Base-by-base conservation (phyloP, 2,888 invertebrate genomes). In the Hylaea fasciaria region DNA sequence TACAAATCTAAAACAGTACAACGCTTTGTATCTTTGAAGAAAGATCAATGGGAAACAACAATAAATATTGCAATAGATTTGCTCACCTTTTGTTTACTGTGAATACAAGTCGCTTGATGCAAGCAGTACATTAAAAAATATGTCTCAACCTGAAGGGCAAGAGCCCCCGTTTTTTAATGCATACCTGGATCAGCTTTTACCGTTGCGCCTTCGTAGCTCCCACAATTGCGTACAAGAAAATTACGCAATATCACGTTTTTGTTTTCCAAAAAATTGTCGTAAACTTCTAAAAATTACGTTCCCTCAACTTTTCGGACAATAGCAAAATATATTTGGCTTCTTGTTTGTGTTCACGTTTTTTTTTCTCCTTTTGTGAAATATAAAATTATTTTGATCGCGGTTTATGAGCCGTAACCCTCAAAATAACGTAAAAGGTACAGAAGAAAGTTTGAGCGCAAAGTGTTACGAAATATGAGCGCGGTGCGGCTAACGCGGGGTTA, bases 351-450 rank as follows among this genome's bases (percentile, higher is more conserved):
- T 45, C 22, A 52, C 37, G 22, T 11, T 22, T 37, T 48, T 16
- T 44, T 46, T 51, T 43, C 39, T 40, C 45, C 13, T 39, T 16
- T 17, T 45, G n/a, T 14, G 28, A 51, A 51, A 55, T 51, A 50
- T 60, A 46, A 45, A 62, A 65, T 62, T 59, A 65, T 65, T 62
- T 65, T 62, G 59, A 62, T 62, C 50, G 47, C 50, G 54, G 40
- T 63, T 65, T 65, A 62, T 65, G 62, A 57, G 54, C 45, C 54
- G 59, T 62, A 57, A 59, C 62, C 46, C 55, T 65, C 49, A 16
- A 49, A 59, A 62, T 65, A 50, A 57, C 47, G 55, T 53, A 61
- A 39, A 58, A 48, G 51, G 65, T 58, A 50, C 44, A 29, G 50
- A 53, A 40, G 22, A 53, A 65, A 58, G 46, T 62, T 65, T 59